Percentiles rank a stretch among this genome's conserved stretches.
Evolutionary conservation across 2,797 vertebrate species (phyloP).

Genomic region (Balearica regulorum): DNA sequence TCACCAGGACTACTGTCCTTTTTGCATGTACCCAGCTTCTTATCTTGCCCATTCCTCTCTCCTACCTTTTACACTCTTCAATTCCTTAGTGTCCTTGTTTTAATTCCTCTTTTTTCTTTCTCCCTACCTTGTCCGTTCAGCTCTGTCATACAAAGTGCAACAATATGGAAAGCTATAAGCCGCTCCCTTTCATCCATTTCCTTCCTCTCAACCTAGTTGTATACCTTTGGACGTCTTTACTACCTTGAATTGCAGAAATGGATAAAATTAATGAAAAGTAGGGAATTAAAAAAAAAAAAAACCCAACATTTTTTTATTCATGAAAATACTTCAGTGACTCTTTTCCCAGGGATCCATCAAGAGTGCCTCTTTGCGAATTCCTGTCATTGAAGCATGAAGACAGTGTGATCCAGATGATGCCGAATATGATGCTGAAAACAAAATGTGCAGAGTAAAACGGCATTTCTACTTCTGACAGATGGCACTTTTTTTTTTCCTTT

Average conservation of each 20-base stretch:
- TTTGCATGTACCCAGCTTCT: not conserved
- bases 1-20: not conserved
- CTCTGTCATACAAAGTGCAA: not conserved
- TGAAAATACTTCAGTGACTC: not conserved
- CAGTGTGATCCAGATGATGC: slow-evolving; percentile 22
- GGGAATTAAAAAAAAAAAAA: not conserved
- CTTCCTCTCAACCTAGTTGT: not conserved
- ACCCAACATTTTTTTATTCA: not conserved
- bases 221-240: not conserved
- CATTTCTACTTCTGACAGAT: slow-evolving; percentile 34
- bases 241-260: not conserved
- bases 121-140: not conserved
- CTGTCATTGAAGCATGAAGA: slow-evolving; percentile 1
- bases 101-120: not conserved
- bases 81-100: not conserved
- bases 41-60: not conserved
- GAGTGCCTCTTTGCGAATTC: not conserved
- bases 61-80: not conserved
- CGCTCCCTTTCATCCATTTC: not conserved
- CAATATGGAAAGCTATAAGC: not conserved
- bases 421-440: not conserved
- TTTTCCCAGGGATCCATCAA: not conserved
- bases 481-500: not conserved
- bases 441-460: slow-evolving; percentile 3
- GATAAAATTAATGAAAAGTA: not conserved